Evolutionary conservation across 2,888 invertebrate species (phyloP).

Genomic region (Tipula confusa): DNA sequence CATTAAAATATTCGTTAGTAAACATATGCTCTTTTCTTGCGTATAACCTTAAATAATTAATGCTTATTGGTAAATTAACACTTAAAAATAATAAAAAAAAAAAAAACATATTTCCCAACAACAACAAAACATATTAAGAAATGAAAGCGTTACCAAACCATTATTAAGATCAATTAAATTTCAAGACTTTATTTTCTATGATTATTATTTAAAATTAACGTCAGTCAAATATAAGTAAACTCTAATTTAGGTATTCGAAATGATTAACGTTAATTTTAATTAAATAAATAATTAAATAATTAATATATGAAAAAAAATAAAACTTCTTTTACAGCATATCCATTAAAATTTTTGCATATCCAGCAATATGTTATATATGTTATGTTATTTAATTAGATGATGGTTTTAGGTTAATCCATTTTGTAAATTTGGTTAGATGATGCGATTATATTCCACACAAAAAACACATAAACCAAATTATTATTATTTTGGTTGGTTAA

Average conservation of each 20-base stretch:
- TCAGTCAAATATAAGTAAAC: background rate
- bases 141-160: constrained; percentile 20
- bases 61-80: background rate
- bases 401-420: background rate
- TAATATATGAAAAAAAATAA: background rate
- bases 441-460: background rate
- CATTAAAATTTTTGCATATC: background rate
- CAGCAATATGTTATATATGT: background rate
- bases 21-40: background rate
- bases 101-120: background rate
- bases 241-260: background rate
- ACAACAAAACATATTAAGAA: background rate
- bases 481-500: background rate
- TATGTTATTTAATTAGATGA: background rate
- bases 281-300: background rate
- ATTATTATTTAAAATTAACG: background rate
- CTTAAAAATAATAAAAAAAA: background rate
- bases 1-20: no score
- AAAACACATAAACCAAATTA: background rate
- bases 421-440: background rate
- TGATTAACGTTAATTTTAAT: background rate
- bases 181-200: background rate
- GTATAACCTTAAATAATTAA: background rate
- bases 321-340: background rate
- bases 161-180: background rate